Conservation (phyloP, 1,140 invertebrate species). For the Meteorus sp. region DNA sequence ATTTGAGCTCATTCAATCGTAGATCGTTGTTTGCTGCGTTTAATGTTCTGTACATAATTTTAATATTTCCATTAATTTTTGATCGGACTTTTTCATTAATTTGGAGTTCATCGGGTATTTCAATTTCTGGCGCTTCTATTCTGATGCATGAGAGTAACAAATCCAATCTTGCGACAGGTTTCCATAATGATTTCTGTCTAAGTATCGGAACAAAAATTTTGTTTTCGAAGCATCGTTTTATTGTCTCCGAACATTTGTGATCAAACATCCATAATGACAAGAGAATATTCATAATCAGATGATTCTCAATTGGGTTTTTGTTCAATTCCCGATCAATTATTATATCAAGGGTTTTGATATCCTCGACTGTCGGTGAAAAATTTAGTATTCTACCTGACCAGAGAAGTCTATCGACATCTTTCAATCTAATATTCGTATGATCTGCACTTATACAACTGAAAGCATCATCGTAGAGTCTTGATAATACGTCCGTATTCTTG, state of each 20-base stretch:
- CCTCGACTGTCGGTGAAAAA: slow-evolving; percentile 10
- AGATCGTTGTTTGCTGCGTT: slow-evolving; percentile 4
- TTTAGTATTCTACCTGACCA: slow-evolving; percentile 27
- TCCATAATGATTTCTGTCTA: slow-evolving; percentile 22
- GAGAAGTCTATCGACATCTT: slow-evolving; percentile 31
- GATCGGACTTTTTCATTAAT: not conserved
- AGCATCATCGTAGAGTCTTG: slow-evolving; percentile 17
- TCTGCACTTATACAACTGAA: not conserved
- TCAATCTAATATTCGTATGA: slow-evolving; percentile 2
- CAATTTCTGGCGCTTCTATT: slow-evolving; percentile 26
- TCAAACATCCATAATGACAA: slow-evolving; percentile 26
- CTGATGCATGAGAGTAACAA: slow-evolving; percentile 26
- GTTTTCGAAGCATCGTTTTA: slow-evolving; percentile 23
- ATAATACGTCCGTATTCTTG: slow-evolving; percentile 10
- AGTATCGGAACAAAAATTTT: slow-evolving; percentile 24
- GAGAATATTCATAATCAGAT: slow-evolving; percentile 12
- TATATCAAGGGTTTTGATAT: slow-evolving; percentile 5
- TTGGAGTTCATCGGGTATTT: slow-evolving; percentile 18
- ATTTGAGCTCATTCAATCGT: slow-evolving; percentile 11
- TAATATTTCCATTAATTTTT: slow-evolving; percentile 17
- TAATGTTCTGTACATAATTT: slow-evolving; percentile 14
- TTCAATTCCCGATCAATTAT: slow-evolving; percentile 1
- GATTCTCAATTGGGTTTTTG: not conserved
- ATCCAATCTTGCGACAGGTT: slow-evolving; percentile 20
- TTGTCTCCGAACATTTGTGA: slow-evolving; percentile 7